Evolutionary conservation across 2,888 invertebrate genomes (phyloP), one percentile per base, ranked within the genome.

Genomic region (Acrobasis suavella): DNA sequence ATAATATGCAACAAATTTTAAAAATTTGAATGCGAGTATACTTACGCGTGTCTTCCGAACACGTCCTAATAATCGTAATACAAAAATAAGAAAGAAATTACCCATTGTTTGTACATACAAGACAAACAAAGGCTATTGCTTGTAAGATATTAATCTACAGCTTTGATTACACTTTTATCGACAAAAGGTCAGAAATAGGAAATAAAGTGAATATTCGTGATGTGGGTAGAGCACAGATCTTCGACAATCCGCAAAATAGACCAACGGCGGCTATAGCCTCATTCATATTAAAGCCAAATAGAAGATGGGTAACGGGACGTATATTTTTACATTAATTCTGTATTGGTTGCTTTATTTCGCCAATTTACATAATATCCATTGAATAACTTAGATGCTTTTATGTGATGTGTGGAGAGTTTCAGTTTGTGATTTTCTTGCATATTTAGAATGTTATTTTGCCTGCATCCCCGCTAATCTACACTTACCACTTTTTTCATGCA

Each of bases 241-340:
- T 52, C 37, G 10, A 22, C 14, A 50, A 50, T 50, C 50, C 15
- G 38, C 37, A 50, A 38, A 60, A 59, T 50, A 50, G 50, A 39
- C 32, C 8, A 32, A 32, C 50, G 1, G 9, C 8, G 60, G 42
- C 38, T 42, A 60, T 52, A 60, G 17, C 60, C 42, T 42, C 42
- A 52, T 60, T 17, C 50, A 60, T 60, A 60, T 42, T 60, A 16
- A 60, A 10, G 16, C 17, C 49, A 50, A 32, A 38, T 38, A 37
- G 17, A n/a, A 39, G 17, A 14, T 60, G 16, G 42, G n/a, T 39
- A 39, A 60, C 22, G 51, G 14, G 42, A 22, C 9, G 56, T 42
- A 56, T 55, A 56, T 56, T 22, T 56, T 56, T 51, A 60, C 51
- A 51, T 60, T 9, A 17, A 42, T 60, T 50, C 16, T 16, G 17